A percentile compares a stretch with the other conserved stretches of the same genome.
Evolutionary conservation across 2,113 vertebrate species (phyloP).

Genomic region (Pterocles gutturalis): DNA sequence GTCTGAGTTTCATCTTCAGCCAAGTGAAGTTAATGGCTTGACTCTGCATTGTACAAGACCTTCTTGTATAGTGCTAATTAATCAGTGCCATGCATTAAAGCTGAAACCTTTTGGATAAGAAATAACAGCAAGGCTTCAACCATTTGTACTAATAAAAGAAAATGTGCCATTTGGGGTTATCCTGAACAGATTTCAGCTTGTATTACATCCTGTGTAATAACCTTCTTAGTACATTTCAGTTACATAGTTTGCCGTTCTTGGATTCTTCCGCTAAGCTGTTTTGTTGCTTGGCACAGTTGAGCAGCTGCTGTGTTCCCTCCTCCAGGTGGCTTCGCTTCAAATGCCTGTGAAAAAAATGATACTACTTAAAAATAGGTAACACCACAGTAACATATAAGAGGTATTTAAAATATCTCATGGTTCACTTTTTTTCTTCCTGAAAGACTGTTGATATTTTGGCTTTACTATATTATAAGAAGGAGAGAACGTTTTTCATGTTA

Average conservation of each 20-base stretch:
- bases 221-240: neutral
- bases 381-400: neutral
- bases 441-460: neutral
- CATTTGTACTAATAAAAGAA: neutral
- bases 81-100: neutral
- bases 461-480: neutral
- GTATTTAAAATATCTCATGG: neutral
- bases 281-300: neutral
- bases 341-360: neutral
- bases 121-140: neutral
- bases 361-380: neutral
- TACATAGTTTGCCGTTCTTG: neutral
- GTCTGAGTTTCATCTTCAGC: neutral
- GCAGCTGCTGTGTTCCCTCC: neutral
- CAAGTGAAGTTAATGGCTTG: slow-evolving; percentile 2
- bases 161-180: neutral
- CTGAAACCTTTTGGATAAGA: neutral
- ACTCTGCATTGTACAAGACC: neutral
- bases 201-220: neutral
- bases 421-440: neutral
- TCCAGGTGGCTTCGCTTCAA: neutral
- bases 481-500: neutral
- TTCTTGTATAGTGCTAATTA: neutral
- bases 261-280: neutral
- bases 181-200: neutral